Percentiles rank a stretch among this genome's conserved stretches.
These are phyloP conservation scores for Ramphastos sulfuratus DNA, from an alignment of 2,113 vertebrate genomes.

Conservation along the genomic window DNA sequence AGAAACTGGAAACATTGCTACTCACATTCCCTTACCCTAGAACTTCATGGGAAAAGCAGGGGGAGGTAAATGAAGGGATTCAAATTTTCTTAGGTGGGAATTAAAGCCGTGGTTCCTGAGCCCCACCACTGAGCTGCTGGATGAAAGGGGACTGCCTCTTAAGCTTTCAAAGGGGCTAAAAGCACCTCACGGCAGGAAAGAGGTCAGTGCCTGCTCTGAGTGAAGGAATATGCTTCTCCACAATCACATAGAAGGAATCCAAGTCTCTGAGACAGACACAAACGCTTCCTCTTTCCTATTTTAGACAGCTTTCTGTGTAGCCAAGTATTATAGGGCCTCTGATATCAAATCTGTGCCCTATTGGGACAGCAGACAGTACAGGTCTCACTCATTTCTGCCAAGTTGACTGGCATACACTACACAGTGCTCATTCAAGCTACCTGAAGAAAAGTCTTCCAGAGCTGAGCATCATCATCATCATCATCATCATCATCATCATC, in stretches of 20 bases:
- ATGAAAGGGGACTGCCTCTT: conserved; percentile 34
- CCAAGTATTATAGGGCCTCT: neutral
- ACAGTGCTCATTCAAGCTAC: neutral
- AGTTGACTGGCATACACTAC: neutral
- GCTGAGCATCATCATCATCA: too few relatives aligned
- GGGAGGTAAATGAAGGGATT: conserved; percentile 44
- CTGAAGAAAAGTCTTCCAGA: neutral
- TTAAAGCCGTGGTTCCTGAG: conserved; percentile 13
- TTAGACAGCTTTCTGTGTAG: neutral
- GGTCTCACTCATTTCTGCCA: neutral
- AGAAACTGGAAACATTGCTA: conserved; percentile 33
- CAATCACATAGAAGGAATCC: neutral
- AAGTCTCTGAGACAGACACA: neutral
- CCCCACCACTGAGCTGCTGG: neutral
- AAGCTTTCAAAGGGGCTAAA: conserved; percentile 39
- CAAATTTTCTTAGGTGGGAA: conserved; percentile 29
- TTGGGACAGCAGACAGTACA: neutral
- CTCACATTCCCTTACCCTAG: neutral
- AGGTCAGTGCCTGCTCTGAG: neutral
- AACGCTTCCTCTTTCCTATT: neutral
- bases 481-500: too few relatives aligned
- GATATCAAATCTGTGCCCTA: neutral
- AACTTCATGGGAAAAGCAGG: conserved; percentile 49
- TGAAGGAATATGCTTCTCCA: neutral
- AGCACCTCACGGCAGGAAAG: conserved; percentile 28